Base-by-base conservation (phyloP, 1,140 invertebrate genomes). In the Aporrectodea caliginosa region DNA sequence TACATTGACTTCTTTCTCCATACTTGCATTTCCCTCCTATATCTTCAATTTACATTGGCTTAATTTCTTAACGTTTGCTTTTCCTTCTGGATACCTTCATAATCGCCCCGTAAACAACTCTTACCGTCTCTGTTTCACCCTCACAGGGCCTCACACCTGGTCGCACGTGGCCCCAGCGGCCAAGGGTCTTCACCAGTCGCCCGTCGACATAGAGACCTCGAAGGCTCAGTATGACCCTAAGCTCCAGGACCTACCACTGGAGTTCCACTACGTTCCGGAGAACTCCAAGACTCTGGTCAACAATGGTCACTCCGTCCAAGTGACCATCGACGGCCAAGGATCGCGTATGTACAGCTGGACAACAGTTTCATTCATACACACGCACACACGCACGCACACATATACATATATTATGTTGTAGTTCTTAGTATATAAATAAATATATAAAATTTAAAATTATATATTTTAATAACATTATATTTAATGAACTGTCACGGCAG, bases 151-250 rank as follows among this genome's bases (percentile, higher is more conserved):
- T 33, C 32, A 81, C 29, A 78, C 16, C 31, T 81, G 80, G 75
- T 32, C 27, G 33, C 32, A 76, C 2, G 35, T 76, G 16, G 80
- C 34, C 30, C 77, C 81, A 30, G 70, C 32, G 29, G 77, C 80
- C 33, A 32, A 58, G 12, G 82, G 82, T 32, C 70, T 78, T 0
- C 72, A 72, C 75, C 82, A 83, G 73, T 83, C 82, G 32, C 82
- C 82, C 29, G 82, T 83, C 31, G 79, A 83, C 79, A 83, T 83
- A 69, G 78, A 80, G 33, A 79, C 80, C 0, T 32, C 31, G 27
- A 35, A 78, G 69, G 71, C 78, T 22, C 22, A 33, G 31, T 77
- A 79, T 73, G 74, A 79, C 16, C 72, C 69, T 16, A 75, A 27
- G 6, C 77, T 79, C 34, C 27, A 35, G 1, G 32, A 72, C 29